Evolutionary conservation across 1,140 invertebrate genomes (phyloP), one percentile per base, ranked within the genome.

Genomic region (Drosophila bifasciata): DNA sequence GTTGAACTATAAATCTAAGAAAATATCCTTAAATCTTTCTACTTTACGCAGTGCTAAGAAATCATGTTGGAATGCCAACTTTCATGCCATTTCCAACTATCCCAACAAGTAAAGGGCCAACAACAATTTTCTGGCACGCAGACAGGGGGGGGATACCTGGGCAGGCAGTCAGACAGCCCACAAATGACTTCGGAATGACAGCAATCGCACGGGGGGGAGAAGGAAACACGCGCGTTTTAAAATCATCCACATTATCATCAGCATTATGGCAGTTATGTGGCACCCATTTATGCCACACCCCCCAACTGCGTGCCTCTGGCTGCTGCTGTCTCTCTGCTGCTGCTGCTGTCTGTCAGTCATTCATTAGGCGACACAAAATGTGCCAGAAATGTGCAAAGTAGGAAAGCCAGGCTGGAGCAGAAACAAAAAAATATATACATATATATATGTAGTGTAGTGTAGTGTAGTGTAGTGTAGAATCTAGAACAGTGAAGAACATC

Each of bases 161-260:
- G 32, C 23, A 5, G 23, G 6, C 23, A 39, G 58, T 8, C 32
- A 13, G 50, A 61, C 60, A 48, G 63, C 50, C 81, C 77, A 67
- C 78, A 86, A 81, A 88, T 70, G 81, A 81, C 83, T 77, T 62
- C 53, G 70, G 71, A 86, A 86, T 77, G 81, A 80, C 76, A 78
- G 78, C 83, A 88, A 88, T 86, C 88, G 81, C 63, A 63, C 39
- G 60, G 52, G n/a, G n/a, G n/a, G n/a, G n/a, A n/a, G n/a, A n/a
- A n/a, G n/a, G 69, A 86, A 86, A 81, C 83, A 86, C 78, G 83
- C 83, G 81, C 81, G 55, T 69, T 81, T 86, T 86, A 85, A 88
- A 78, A 86, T 88, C 78, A 88, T 88, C 81, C 79, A 74, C 81
- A 86, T 86, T 86, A 88, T 81, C 81, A 86, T 86, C 81, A 88